phyloP scores from a whole-genome alignment of 2,113 vertebrate genomes.

The Gallinago undulata region DNA sequence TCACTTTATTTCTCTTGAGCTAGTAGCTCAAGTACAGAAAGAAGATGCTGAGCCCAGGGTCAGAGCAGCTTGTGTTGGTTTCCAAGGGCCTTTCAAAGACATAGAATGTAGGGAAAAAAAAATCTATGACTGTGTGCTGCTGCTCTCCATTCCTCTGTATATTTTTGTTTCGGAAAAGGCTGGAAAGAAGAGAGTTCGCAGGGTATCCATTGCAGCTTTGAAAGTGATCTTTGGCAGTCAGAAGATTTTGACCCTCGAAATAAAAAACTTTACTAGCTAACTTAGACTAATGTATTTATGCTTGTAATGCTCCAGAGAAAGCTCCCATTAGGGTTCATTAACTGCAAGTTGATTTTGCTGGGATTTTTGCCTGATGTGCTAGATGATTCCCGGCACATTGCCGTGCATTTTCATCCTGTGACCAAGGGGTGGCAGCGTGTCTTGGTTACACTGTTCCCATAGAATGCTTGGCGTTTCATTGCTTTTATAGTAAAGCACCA shows the following conservation, averaged over 20 bases:
- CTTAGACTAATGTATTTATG: neutral
- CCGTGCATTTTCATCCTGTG: neutral
- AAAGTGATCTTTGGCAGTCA: neutral
- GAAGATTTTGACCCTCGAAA: neutral
- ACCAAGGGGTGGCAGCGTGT: constrained; percentile 53
- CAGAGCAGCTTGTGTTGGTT: neutral
- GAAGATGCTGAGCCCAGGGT: neutral
- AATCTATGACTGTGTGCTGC: neutral
- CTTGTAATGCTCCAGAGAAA: neutral
- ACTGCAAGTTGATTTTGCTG: neutral
- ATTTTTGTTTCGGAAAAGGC: neutral
- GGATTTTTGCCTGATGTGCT: neutral
- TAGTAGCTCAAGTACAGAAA: neutral
- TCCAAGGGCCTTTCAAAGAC: neutral
- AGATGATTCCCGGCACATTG: neutral
- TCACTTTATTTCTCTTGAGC: neutral
- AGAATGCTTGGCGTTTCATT: neutral
- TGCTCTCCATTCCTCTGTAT: neutral
- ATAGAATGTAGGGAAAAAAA: neutral
- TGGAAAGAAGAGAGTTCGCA: neutral
- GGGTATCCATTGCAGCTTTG: neutral
- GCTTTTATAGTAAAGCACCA: neutral
- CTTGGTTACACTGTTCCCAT: neutral
- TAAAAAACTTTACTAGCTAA: neutral
- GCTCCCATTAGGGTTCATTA: neutral